phyloP scores from a whole-genome alignment of 1,140 invertebrate species.

The Nixonia krombeini region DNA sequence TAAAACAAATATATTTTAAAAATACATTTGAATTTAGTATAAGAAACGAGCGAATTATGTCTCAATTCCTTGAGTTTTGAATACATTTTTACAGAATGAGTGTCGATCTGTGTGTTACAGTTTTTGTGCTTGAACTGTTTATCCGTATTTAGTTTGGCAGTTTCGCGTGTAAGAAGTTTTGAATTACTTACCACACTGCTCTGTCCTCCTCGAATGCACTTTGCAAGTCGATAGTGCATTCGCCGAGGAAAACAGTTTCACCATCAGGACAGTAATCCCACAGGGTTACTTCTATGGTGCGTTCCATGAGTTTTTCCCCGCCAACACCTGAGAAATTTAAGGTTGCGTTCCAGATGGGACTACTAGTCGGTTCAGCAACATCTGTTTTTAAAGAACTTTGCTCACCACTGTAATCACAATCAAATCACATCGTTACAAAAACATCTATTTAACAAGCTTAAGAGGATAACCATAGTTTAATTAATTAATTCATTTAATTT shows the following conservation, averaged over 20 bases:
- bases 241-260: conserved; percentile 87
- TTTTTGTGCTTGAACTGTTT: too few species aligned
- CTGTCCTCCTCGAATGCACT: conserved; percentile 88
- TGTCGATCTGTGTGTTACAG: too few species aligned
- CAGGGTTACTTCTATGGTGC: conserved; percentile 86
- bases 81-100: too few species aligned
- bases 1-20: too few species aligned
- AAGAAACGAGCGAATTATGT: too few species aligned
- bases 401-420: conserved; percentile 82
- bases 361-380: conserved; percentile 85
- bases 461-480: not conserved
- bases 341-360: conserved; percentile 93
- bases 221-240: conserved; percentile 84
- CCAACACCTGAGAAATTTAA: conserved; percentile 83
- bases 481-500: too few species aligned
- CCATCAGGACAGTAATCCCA: conserved; percentile 88
- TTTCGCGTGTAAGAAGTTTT: not conserved
- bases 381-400: conserved; percentile 83
- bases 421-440: conserved; percentile 4
- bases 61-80: too few species aligned
- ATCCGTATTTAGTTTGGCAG: too few species aligned
- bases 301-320: conserved; percentile 83
- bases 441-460: not conserved
- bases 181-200: conserved; percentile 81
- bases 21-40: conserved; percentile 1